A percentile compares a stretch with the other conserved stretches of the same genome.
Conservation (phyloP, 1,140 invertebrate genomes). For the Lordiphosa collinella region DNA sequence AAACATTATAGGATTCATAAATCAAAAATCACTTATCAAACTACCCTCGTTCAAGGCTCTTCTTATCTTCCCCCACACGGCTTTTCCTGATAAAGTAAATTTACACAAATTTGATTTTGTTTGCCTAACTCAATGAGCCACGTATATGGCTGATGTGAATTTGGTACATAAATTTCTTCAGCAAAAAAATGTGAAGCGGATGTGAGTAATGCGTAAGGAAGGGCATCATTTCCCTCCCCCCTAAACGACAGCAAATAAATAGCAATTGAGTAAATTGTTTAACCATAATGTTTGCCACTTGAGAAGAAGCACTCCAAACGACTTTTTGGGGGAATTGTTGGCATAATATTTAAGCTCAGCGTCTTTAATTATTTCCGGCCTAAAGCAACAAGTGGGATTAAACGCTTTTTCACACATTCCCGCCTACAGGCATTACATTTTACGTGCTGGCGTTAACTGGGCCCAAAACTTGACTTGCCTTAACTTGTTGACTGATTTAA, state of each 20-base stretch:
- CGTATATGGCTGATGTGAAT: neutral
- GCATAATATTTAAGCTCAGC: neutral
- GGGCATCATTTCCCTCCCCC: constrained; percentile 10
- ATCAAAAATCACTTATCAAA: no score
- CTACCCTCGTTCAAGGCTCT: no score
- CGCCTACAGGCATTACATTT: neutral
- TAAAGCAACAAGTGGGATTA: constrained; percentile 15
- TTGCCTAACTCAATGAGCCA: constrained; percentile 41
- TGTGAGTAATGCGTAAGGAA: constrained; percentile 55
- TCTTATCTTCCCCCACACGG: neutral
- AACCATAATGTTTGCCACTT: constrained; percentile 42
- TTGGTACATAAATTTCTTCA: constrained; percentile 18
- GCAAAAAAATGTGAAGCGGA: constrained; percentile 53
- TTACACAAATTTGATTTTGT: constrained; percentile 33
- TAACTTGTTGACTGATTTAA: constrained; percentile 29
- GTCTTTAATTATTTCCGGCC: constrained; percentile 17
- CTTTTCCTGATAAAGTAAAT: constrained; percentile 12
- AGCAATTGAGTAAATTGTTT: constrained; percentile 63
- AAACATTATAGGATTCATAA: no score
- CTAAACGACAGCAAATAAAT: constrained; percentile 30
- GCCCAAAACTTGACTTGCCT: constrained; percentile 2
- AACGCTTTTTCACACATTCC: constrained; percentile 4
- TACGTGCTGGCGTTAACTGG: no score
- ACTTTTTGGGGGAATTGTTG: no score
- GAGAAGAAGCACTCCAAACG: no score